Base-by-base conservation (phyloP, 2,113 vertebrate genomes). In the Tretioscincus oriximinensis region DNA sequence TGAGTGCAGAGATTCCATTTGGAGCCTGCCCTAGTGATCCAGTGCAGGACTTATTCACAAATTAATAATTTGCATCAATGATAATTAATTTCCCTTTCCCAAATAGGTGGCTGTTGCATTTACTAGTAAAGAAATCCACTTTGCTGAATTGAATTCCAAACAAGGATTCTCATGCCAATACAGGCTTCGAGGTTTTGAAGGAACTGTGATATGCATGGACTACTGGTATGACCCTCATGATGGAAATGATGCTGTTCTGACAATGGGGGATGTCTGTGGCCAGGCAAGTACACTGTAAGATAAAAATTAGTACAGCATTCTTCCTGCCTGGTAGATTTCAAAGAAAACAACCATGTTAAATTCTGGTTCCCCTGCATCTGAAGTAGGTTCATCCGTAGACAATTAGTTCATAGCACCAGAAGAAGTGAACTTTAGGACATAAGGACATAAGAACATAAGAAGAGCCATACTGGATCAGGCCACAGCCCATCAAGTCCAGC, bases 81-180 rank as follows among this genome's bases (percentile, higher is more conserved):
- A 51, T 18, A 4, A 16, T 58, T 58, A 18, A 58, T 18, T 58
- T 58, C 54, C 54, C 18, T 58, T 58, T 14, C 49, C 35, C 54
- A 29, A 14, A 35, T 86, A 88, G 95, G 90, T 96, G 28, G 96
- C 95, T 0, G 95, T 96, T 87, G 93, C 90, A 61, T 96, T 96
- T 90, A 96, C 95, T 74, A 96, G 92, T 88, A 96, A 96, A 85
- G 94, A 97, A 86, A 90, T 98, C 90, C 95, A 93, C 83, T 97
- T 98, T 86, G 96, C 96, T 90, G 95, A 96, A 87, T 91, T 94
- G 2, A 84, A 93, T 73, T 94, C 93, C 5, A 94, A 96, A 86
- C 92, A 93, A 88, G 92, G 95, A 85, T 94, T 96, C 85, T 91
- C 87, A 83, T 96, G 95, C 90, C 91, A 89, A 66, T 96, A 95